These are phyloP conservation scores for Drosophila bocki DNA, from an alignment of 1,140 invertebrate genomes.

Conservation along the genomic window DNA sequence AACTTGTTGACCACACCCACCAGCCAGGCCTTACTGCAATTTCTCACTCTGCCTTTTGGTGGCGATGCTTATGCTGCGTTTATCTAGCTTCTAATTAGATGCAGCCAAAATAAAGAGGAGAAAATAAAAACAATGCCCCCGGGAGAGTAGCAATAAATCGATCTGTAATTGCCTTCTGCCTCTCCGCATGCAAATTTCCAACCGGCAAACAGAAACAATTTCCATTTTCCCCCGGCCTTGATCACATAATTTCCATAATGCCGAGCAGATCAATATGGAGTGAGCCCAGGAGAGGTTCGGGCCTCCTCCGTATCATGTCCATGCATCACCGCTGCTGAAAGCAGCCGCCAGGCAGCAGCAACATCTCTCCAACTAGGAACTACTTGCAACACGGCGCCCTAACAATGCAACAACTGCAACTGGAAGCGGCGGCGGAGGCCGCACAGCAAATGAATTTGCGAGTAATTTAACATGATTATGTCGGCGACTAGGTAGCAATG, in stretches of 20 bases:
- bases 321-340: slow-evolving; percentile 79
- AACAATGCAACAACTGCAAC: slow-evolving; percentile 75
- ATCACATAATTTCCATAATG: slow-evolving; percentile 84
- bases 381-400: slow-evolving; percentile 54
- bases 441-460: slow-evolving; percentile 82
- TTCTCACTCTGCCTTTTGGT: slow-evolving; percentile 45
- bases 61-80: slow-evolving; percentile 20
- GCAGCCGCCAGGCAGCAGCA: slow-evolving; percentile 56
- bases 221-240: slow-evolving; percentile 84
- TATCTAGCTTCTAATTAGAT: slow-evolving; percentile 57
- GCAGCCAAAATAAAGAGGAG: slow-evolving; percentile 14
- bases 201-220: slow-evolving; percentile 63
- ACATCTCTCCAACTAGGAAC: slow-evolving; percentile 10
- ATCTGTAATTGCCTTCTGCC: slow-evolving; percentile 73
- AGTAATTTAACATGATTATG: slow-evolving; percentile 84
- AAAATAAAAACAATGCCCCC: slow-evolving; percentile 29
- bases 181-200: slow-evolving; percentile 52
- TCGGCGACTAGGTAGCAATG: slow-evolving; percentile 81
- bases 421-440: slow-evolving; percentile 43
- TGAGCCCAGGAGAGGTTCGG: slow-evolving; percentile 39
- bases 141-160: slow-evolving; percentile 70
- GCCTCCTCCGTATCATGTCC: slow-evolving; percentile 62
- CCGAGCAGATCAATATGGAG: slow-evolving; percentile 77
- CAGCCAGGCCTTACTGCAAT: slow-evolving; percentile 15
- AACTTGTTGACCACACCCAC: slow-evolving; percentile 54